These are phyloP conservation scores for Sarcophaga rosellei DNA, from an alignment of 2,888 invertebrate genomes.

Conservation along the genomic window DNA sequence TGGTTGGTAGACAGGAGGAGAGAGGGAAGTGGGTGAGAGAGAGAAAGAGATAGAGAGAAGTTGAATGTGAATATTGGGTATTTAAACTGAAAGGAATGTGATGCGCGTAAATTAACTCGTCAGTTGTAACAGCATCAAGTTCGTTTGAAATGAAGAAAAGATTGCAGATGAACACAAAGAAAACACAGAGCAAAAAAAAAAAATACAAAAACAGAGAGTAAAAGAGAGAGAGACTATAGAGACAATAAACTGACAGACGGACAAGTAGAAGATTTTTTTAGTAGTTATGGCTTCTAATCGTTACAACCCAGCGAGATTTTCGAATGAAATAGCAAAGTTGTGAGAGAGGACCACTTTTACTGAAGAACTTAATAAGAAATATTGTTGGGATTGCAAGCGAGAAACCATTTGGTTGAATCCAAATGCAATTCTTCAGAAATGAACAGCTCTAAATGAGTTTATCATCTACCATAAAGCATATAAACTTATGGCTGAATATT, in stretches of 20 bases:
- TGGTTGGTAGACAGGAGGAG: not conserved
- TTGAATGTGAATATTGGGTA: slow-evolving; percentile 60
- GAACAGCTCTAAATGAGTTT: slow-evolving; percentile 64
- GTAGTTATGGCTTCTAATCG: not conserved
- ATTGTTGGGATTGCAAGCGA: slow-evolving; percentile 33
- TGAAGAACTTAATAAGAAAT: not conserved
- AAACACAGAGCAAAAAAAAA: not conserved
- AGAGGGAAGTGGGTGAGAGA: not conserved
- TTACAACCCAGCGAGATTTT: slow-evolving; percentile 36
- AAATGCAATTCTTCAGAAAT: slow-evolving; percentile 59
- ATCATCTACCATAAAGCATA: slow-evolving; percentile 61
- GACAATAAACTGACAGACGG: slow-evolving; percentile 38
- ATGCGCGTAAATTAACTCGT: slow-evolving; percentile 70
- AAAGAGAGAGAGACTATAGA: not conserved
- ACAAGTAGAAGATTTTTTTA: slow-evolving; percentile 23
- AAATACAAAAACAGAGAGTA: not conserved
- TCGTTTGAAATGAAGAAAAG: slow-evolving; percentile 38
- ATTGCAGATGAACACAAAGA: slow-evolving; percentile 11
- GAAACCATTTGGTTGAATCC: slow-evolving; percentile 33
- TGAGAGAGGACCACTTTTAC: not conserved
- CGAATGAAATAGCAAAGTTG: not conserved
- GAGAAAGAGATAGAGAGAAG: not conserved
- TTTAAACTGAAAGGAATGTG: slow-evolving; percentile 67
- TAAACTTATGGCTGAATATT: slow-evolving; percentile 57
- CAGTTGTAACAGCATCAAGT: slow-evolving; percentile 55